These are phyloP conservation scores for Onychomys leucogaster DNA, from an alignment of 2,797 vertebrate species.

Conservation along the genomic window DNA sequence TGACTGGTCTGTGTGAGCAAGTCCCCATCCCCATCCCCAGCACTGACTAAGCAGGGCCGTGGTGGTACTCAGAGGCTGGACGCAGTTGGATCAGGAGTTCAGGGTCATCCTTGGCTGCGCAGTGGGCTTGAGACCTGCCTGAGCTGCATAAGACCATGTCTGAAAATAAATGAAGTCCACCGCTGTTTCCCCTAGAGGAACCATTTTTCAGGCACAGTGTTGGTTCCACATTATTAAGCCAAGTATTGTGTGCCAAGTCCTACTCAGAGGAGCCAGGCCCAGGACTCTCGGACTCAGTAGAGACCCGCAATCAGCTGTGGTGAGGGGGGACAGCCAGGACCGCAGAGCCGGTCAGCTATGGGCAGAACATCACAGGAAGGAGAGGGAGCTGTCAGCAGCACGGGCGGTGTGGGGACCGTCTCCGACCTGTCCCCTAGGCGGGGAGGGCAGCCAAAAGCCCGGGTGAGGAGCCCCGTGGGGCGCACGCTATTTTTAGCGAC, in stretches of 20 bases:
- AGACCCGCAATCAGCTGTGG: background rate
- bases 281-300: background rate
- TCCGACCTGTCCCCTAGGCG: background rate
- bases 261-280: background rate
- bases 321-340: background rate
- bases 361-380: background rate
- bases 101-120: background rate
- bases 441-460: conserved; percentile 64
- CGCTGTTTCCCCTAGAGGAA: background rate
- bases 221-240: background rate
- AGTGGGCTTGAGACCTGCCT: background rate
- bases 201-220: background rate
- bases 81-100: background rate
- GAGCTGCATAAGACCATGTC: background rate
- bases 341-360: no score
- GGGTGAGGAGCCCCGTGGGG: conserved; percentile 68
- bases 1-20: background rate
- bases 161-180: background rate
- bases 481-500: conserved; percentile 84
- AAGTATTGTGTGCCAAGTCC: background rate
- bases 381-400: background rate
- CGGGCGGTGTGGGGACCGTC: fast-evolving
- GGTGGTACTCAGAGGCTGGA: no score
- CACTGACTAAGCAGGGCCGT: background rate
- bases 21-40: no score